Percentiles rank a stretch among this genome's conserved stretches.
phyloP scores from a whole-genome alignment of 2,113 vertebrate genomes.

The Bagarius yarrelli region DNA sequence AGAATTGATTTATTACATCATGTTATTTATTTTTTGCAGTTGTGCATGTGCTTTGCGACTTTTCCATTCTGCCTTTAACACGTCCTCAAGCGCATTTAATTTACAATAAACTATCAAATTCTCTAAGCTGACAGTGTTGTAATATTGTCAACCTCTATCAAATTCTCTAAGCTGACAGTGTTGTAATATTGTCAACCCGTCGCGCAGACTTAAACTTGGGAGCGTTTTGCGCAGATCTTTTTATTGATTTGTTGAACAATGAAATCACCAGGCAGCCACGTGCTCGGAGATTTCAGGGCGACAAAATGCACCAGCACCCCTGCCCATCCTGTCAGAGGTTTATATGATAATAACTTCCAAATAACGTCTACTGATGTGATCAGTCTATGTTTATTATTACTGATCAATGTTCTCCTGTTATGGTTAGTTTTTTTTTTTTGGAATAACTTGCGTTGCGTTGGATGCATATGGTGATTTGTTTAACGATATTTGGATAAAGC shows the following conservation, averaged over 20 bases:
- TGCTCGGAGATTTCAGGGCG: conserved; percentile 66
- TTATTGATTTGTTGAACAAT: conserved; percentile 70
- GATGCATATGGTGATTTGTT: no score
- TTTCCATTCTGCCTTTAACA: background rate
- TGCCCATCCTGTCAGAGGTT: conserved; percentile 13
- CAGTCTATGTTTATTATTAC: background rate
- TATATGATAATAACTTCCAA: background rate
- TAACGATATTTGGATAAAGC: no score
- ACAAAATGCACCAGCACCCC: conserved; percentile 43
- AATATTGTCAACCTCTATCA: background rate
- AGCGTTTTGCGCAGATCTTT: conserved; percentile 48
- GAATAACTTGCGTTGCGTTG: no score
- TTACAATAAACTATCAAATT: no score
- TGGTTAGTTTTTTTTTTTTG: background rate
- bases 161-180: background rate
- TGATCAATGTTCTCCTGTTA: background rate
- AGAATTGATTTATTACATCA: background rate
- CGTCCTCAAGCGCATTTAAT: background rate
- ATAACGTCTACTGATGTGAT: no score
- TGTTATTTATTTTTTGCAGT: background rate
- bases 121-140: background rate
- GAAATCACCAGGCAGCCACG: conserved; percentile 71
- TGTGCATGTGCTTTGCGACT: background rate
- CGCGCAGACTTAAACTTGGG: conserved; percentile 9
- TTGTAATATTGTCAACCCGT: background rate